phyloP scores from a whole-genome alignment of 1,140 invertebrate genomes.

The Hestina assimilis region DNA sequence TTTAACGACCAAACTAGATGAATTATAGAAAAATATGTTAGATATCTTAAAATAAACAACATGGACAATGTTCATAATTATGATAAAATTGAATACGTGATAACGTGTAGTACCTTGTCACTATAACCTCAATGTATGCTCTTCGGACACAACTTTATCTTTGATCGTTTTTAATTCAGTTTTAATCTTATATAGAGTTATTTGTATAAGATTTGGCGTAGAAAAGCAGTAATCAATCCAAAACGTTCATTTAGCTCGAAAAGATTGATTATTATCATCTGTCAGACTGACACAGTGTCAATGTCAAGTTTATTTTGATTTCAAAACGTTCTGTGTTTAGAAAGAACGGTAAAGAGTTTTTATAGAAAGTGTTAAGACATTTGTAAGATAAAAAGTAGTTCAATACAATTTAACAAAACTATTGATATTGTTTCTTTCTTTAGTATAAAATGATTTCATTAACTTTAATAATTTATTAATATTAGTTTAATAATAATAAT shows the following conservation, averaged over 20 bases:
- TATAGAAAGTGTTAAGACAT: neutral
- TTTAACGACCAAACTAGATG: slow-evolving; percentile 12
- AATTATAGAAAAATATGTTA: slow-evolving; percentile 17
- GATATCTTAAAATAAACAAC: slow-evolving; percentile 21
- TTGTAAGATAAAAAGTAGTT: no score
- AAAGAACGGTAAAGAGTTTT: neutral
- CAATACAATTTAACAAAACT: no score
- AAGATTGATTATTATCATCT: slow-evolving; percentile 9
- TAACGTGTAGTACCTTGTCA: slow-evolving; percentile 26
- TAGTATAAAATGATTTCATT: no score
- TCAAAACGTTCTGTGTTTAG: neutral
- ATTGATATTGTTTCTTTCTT: no score
- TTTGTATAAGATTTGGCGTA: neutral
- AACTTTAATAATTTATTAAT: no score
- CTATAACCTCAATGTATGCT: slow-evolving; percentile 25
- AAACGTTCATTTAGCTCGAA: neutral
- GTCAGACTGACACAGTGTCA: slow-evolving; percentile 20
- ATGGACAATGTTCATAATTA: slow-evolving; percentile 16
- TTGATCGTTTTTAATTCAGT: neutral
- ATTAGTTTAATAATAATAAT: no score
- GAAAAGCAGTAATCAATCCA: neutral
- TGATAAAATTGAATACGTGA: slow-evolving; percentile 1
- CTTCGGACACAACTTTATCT: neutral
- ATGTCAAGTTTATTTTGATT: slow-evolving; percentile 23
- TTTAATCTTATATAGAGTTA: neutral